Percentiles rank a stretch among this genome's conserved stretches.
phyloP scores from a whole-genome alignment of 2,113 vertebrate genomes.

The Podarcis cretensis region DNA sequence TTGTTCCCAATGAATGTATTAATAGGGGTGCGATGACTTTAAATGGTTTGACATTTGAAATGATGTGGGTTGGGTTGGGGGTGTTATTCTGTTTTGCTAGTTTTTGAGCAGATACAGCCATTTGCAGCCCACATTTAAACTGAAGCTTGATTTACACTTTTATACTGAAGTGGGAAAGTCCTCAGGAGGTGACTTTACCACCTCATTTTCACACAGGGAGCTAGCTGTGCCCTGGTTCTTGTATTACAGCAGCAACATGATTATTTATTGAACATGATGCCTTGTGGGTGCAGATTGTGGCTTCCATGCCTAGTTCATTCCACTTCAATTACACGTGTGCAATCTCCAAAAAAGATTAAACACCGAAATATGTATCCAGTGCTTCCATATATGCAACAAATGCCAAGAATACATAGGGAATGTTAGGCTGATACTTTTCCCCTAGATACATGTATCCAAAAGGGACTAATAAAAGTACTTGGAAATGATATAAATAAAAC shows the following conservation, averaged over 20 bases:
- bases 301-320: background rate
- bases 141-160: background rate
- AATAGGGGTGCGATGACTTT: background rate
- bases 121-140: conserved; percentile 5
- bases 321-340: background rate
- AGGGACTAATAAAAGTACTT: background rate
- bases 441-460: background rate
- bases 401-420: background rate
- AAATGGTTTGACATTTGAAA: background rate
- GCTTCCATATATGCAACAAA: background rate
- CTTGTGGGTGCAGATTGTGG: background rate
- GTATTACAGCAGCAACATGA: background rate
- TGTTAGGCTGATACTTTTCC: background rate
- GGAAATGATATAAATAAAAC: background rate
- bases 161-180: background rate
- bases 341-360: background rate
- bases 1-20: conserved; percentile 3
- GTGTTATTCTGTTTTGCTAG: background rate
- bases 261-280: background rate
- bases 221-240: background rate
- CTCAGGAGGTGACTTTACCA: background rate
- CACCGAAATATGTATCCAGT: background rate
- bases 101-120: background rate
- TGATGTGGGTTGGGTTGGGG: conserved; percentile 4
- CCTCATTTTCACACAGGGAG: background rate